Percentiles rank a stretch among this genome's conserved stretches.
phyloP scores from a whole-genome alignment of 2,797 vertebrate genomes.

The Pangasius mekongensis region DNA sequence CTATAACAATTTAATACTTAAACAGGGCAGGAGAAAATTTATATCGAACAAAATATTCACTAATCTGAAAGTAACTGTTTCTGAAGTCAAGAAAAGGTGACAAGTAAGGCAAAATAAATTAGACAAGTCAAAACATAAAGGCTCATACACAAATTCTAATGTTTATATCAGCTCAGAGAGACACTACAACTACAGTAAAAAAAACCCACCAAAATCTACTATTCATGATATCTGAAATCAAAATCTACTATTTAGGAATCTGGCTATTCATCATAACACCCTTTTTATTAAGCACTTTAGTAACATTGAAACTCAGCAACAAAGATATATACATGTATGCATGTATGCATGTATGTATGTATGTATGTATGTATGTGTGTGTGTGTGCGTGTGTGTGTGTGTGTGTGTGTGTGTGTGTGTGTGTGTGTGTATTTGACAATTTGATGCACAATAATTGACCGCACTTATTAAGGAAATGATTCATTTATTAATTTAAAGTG shows the following conservation, averaged over 20 bases:
- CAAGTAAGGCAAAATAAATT: background rate
- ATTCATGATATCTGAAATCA: background rate
- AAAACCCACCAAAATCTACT: background rate
- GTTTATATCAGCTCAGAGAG: background rate
- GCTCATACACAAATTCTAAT: background rate
- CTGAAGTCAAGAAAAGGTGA: background rate
- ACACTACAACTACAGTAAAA: too few species aligned
- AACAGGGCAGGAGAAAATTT: background rate
- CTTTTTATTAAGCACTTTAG: background rate
- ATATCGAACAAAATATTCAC: background rate
- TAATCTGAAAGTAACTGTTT: background rate
- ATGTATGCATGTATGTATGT: background rate
- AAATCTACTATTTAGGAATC: background rate
- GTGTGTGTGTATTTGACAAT: background rate
- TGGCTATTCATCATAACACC: too few species aligned
- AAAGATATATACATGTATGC: background rate
- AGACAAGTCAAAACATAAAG: background rate
- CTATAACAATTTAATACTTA: background rate
- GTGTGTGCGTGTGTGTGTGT: too few species aligned
- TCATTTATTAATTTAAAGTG: background rate
- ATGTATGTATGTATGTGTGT: too few species aligned
- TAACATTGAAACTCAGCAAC: too few species aligned
- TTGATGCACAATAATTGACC: too few species aligned
- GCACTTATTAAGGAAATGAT: background rate
- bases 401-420: too few species aligned